Conservation (phyloP, 2,113 vertebrate species). For the Centropus unirufus region DNA sequence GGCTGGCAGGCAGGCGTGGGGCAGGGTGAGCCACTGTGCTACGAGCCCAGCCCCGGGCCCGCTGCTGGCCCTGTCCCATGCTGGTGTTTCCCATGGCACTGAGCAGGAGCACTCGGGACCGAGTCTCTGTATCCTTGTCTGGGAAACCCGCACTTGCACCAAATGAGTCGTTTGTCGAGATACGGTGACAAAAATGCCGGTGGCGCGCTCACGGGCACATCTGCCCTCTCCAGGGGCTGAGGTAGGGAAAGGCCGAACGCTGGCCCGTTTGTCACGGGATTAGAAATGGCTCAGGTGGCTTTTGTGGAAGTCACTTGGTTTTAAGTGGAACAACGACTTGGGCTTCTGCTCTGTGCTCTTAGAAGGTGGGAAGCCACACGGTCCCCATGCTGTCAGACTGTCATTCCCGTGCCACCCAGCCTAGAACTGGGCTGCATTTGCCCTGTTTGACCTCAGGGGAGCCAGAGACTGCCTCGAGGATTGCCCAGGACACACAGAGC, state of each 20-base stretch:
- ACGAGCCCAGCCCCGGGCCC: not conserved
- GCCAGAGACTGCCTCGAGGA: accelerated
- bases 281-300: not conserved
- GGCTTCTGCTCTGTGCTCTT: not conserved
- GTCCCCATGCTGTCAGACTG: not conserved
- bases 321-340: not conserved
- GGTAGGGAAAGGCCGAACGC: not conserved
- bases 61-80: accelerated
- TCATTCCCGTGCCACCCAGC: not conserved
- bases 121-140: accelerated
- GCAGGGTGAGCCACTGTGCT: not conserved
- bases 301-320: not conserved
- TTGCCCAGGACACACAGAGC: too few relatives aligned
- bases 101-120: too few relatives aligned
- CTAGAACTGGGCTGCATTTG: not conserved
- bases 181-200: not conserved
- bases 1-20: not conserved
- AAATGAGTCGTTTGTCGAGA: not conserved
- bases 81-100: not conserved
- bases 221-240: too few relatives aligned
- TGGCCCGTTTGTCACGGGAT: not conserved
- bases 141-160: not conserved
- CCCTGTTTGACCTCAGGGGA: not conserved
- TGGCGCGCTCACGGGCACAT: not conserved
- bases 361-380: not conserved